Base-by-base conservation (phyloP, 92 coral and sea anemone genomes). In the Heteractis magnifica region DNA sequence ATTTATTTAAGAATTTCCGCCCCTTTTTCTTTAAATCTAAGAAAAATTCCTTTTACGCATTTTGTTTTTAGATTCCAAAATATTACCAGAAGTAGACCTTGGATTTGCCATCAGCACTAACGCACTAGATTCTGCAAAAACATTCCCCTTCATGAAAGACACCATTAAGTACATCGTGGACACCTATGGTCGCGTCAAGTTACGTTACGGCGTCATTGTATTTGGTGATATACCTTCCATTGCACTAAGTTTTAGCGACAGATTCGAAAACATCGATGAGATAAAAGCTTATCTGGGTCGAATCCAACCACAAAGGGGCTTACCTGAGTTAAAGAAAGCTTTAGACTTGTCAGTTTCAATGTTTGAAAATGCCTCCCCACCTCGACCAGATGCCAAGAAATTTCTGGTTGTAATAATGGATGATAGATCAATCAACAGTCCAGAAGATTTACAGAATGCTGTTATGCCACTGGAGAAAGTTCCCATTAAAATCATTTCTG, bases 1-100 rank as follows among this genome's bases (percentile, higher is more conserved):
- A 12, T 58, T 58, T 51, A n/a, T 4, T 6, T 14, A 51, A 51
- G 10, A 41, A 26, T 44, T 49, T 16, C 13, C 4, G 5, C 26
- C 26, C 70, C 12, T 62, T 0, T 18, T 16, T 23, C 70, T 62
- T 6, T 12, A 18, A 16, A 18, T 4, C 6, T 62, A 62, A n/a
- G 26, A 62, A 0, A 16, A 10, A 16, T 34, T 34, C 44, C 44
- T 34, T 2, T 34, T 34, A 34, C 44, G 44, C 44, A 49, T 77
- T 34, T 51, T 62, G 18, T 41, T 78, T 64, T 8, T 71, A 93
- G 94, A 84, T 52, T 52, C 91, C 11, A 89, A 86, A 52, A 88
- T 88, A 48, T 75, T 93, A 55, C 94, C 97, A 49, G 90, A 79
- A 50, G 88, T 93, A 68, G 97, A 93, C 51, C 91, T 93, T 49